These are phyloP conservation scores for Heterotis niloticus DNA, from an alignment of 2,113 vertebrate species.

Conservation along the genomic window DNA sequence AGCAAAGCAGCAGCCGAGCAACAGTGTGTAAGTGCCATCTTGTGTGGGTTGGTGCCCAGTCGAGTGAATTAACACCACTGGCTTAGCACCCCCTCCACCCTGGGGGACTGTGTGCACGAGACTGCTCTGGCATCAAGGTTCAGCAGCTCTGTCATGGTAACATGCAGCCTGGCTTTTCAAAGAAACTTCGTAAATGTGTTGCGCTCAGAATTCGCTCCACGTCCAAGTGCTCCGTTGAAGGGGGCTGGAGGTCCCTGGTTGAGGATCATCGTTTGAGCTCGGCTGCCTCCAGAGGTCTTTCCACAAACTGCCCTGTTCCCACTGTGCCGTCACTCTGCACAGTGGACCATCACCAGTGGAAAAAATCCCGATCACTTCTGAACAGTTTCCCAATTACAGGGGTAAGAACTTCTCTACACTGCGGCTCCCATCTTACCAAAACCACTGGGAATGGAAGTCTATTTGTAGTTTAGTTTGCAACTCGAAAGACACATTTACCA, in stretches of 20 bases:
- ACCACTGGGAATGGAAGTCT: no score
- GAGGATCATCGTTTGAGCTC: slow-evolving; percentile 3
- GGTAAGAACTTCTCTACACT: no score
- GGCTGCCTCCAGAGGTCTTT: slow-evolving; percentile 19
- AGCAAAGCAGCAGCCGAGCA: neutral
- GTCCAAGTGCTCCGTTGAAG: neutral
- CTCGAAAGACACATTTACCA: no score
- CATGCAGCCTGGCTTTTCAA: neutral
- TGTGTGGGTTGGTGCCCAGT: neutral
- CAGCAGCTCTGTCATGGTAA: neutral
- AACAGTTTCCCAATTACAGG: no score
- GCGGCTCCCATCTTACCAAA: no score
- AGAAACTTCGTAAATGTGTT: neutral
- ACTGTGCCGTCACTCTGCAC: no score
- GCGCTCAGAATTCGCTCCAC: neutral
- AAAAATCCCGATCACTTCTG: no score
- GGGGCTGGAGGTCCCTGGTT: neutral
- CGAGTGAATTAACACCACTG: neutral
- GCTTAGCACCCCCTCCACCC: neutral
- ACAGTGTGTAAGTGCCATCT: neutral
- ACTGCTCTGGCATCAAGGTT: neutral
- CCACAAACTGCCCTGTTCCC: no score
- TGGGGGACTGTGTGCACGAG: neutral
- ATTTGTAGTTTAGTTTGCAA: no score
- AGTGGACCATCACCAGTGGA: no score